Evolutionary conservation across 2,888 invertebrate genomes (phyloP).

Genomic region (Glyphotaelius pellucidus): DNA sequence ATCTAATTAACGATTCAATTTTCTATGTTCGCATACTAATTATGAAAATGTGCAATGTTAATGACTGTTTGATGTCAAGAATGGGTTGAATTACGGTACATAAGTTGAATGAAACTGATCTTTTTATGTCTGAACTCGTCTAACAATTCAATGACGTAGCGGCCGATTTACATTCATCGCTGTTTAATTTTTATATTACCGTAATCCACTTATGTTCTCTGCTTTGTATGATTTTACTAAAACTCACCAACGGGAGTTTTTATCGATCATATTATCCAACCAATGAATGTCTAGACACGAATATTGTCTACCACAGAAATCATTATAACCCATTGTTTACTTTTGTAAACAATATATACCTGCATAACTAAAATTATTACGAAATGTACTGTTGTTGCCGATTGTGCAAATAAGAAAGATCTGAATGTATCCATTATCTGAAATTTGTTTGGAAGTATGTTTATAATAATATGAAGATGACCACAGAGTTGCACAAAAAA

Average conservation of each 20-base stretch:
- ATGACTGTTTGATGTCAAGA: background rate
- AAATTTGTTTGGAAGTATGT: background rate
- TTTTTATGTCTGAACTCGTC: conserved; percentile 39
- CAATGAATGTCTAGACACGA: background rate
- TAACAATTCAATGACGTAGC: conserved; percentile 56
- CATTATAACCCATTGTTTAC: background rate
- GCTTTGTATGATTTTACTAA: background rate
- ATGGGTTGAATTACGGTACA: background rate
- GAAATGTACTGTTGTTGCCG: background rate
- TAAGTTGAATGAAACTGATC: conserved; percentile 26
- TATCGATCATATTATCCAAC: background rate
- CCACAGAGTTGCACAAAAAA: background rate
- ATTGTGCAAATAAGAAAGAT: background rate
- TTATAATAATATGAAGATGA: background rate
- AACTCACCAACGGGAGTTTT: conserved; percentile 14
- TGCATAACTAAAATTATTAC: background rate
- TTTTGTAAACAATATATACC: background rate
- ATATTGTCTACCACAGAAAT: background rate
- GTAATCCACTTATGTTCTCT: conserved; percentile 10
- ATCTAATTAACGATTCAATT: conserved; percentile 36
- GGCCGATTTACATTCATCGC: conserved; percentile 53
- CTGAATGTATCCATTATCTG: background rate
- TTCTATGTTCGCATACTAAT: conserved; percentile 8
- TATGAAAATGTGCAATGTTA: conserved; percentile 14
- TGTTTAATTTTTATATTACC: conserved; percentile 35